Base-by-base conservation (phyloP, 2,888 invertebrate species). In the Kuschelorhynchus macadamiae region DNA sequence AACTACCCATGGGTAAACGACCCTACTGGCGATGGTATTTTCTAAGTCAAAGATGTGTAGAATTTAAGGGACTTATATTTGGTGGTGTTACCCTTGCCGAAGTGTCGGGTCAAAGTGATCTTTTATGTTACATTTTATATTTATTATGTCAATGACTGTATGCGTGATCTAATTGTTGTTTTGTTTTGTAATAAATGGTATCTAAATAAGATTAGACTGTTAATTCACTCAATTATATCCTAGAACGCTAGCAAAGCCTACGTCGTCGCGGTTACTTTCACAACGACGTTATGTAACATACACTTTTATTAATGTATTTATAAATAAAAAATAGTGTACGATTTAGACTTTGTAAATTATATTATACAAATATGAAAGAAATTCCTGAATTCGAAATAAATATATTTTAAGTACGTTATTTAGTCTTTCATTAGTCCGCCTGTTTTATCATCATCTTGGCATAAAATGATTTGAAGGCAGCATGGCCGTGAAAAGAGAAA, bases 1-100 rank as follows among this genome's bases (percentile, higher is more conserved):
- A 95, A 96, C 85, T 96, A 96, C 87, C 96, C 96, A 79, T 96
- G 96, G 96, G 84, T 96, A 80, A 94, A 93, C 83, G 96, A 96
- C 85, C 96, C 96, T 71, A 93, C 92, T 77, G 94, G 94, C 77
- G 93, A 94, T 81, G 94, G 92, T 85, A 94, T 92, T 89, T 94
- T 92, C 89, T 95, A 93, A 89, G 87, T 86, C 76, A 74, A 57
- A 16, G 12, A 65, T 70, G 67, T 75, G 78, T 75, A 75, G 75
- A 77, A 78, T 76, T 74, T 75, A 71, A 73, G 72, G 72, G 73
- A 71, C 71, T 72, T 69, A n/a, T n/a, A n/a, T 77, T 68, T 44
- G 67, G 62, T 71, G 71, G 75, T 76, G 76, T 77, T 69, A 68
- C 73, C 77, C 74, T 74, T 73, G 74, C 74, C 75, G 64, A 63